A percentile compares a stretch with the other conserved stretches of the same genome.
phyloP scores from a whole-genome alignment of 2,888 invertebrate species.

The Diloba caeruleocephala region DNA sequence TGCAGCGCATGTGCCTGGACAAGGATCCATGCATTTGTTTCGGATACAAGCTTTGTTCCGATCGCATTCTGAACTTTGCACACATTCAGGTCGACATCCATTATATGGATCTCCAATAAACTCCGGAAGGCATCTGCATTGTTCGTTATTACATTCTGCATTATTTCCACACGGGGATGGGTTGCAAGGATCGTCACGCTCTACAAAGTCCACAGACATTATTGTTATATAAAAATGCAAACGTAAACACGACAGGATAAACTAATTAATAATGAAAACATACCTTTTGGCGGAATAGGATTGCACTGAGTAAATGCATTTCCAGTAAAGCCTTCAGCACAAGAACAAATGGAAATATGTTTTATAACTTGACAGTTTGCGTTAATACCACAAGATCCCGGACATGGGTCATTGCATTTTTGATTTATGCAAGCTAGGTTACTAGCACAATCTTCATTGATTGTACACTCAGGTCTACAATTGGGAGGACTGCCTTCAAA shows the following conservation, averaged over 20 bases:
- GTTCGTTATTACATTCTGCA: conserved; percentile 91
- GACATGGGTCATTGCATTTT: conserved; percentile 91
- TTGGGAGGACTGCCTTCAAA: conserved; percentile 91
- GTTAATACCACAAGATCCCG: conserved; percentile 91
- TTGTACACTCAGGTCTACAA: conserved; percentile 91
- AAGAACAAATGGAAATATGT: conserved; percentile 90
- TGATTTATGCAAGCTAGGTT: conserved; percentile 91
- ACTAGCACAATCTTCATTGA: conserved; percentile 91
- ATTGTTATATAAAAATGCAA: neutral
- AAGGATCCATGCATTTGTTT: conserved; percentile 94
- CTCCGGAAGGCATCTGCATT: conserved; percentile 92
- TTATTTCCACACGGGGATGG: conserved; percentile 92
- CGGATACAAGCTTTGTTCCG: conserved; percentile 91
- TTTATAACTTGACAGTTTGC: conserved; percentile 90
- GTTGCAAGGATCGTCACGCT: conserved; percentile 89
- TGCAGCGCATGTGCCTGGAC: conserved; percentile 93
- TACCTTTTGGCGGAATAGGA: conserved; percentile 76
- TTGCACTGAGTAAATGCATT: conserved; percentile 90
- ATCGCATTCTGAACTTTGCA: conserved; percentile 92
- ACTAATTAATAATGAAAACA: conserved; percentile 13
- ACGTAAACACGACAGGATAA: neutral
- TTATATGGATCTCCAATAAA: conserved; percentile 93
- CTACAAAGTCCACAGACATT: conserved; percentile 60
- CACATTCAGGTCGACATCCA: conserved; percentile 94
- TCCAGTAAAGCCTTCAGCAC: conserved; percentile 89